Base-by-base conservation (phyloP, 2,797 vertebrate species). In the Chiloscyllium punctatum region DNA sequence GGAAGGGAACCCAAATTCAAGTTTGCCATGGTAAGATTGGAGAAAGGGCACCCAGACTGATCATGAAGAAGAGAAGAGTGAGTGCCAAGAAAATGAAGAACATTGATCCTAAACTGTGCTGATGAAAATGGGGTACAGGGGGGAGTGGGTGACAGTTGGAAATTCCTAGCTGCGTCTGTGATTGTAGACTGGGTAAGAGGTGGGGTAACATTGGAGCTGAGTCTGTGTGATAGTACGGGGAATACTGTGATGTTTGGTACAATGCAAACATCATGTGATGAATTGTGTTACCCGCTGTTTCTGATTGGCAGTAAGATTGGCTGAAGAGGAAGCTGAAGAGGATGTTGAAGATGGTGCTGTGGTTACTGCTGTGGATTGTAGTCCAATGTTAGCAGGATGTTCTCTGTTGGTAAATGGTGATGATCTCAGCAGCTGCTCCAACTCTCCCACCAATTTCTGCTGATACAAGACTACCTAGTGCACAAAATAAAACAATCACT, bases 381-480 rank as follows among this genome's bases (percentile, higher is more conserved):
- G 37, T 94, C 37, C 92, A 51, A 42, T 30, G 42, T 9, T 94
- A 25, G 37, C 68, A 94, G 92, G 69, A 30, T 94, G 48, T 25
- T 94, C 69, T 69, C 68, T 72, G 42, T 25, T 94, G 37, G 42
- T 21, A 25, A 48, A 71, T 72, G 92, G 25, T 72, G 92, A 72
- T 51, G 92, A 71, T 53, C 72, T 94, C 92, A 94, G 69, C 69
- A 94, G 27, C 48, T 94, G 92, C 92, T 94, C 92, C 92, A 94
- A 94, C 92, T 94, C 92, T 71, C 92, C 92, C 92, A 94, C 92
- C 68, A 94, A 30, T n/a, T 48, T 72, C 92, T 94, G 92, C 42
- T 94, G 68, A 69, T 94, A 94, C 25, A 94, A 71, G 23, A 94
- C 68, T 68, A 94, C 92, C 92, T 94, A 72, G 42, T 7, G 27